Percentiles rank a stretch among this genome's conserved stretches.
phyloP scores from a whole-genome alignment of 2,888 invertebrate species.

The Balanococcus diminutus region DNA sequence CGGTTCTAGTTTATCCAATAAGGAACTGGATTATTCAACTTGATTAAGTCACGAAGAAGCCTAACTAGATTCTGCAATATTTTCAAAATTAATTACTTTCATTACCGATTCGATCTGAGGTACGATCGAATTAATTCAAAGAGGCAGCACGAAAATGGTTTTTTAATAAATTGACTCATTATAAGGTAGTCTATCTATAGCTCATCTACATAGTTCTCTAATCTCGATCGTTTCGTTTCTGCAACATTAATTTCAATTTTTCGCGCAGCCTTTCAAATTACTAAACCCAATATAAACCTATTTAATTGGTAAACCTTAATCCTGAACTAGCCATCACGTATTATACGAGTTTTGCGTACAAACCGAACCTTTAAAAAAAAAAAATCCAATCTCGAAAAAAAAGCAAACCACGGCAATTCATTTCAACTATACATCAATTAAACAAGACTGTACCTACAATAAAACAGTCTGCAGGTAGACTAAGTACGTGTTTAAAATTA shows the following conservation, averaged over 20 bases:
- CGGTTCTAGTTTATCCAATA: not conserved
- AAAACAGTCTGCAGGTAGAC: not conserved
- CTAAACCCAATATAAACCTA: not conserved
- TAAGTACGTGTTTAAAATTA: slow-evolving; percentile 17
- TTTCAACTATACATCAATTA: slow-evolving; percentile 8
- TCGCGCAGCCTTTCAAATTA: not conserved
- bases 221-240: not conserved
- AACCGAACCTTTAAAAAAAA: not conserved
- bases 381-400: not conserved
- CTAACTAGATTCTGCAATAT: not conserved
- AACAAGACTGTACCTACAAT: not conserved
- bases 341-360: not conserved
- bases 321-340: not conserved
- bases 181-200: not conserved
- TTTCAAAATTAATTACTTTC: slow-evolving; percentile 1
- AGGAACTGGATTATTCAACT: not conserved
- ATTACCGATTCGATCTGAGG: not conserved
- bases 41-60: not conserved
- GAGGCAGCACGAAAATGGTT: not conserved
- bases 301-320: not conserved
- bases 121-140: not conserved
- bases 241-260: not conserved
- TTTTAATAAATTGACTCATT: slow-evolving; percentile 26
- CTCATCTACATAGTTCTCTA: not conserved
- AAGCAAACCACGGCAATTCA: not conserved